phyloP scores from a whole-genome alignment of 1,140 invertebrate species.

The Leptonema lineaticorne region DNA sequence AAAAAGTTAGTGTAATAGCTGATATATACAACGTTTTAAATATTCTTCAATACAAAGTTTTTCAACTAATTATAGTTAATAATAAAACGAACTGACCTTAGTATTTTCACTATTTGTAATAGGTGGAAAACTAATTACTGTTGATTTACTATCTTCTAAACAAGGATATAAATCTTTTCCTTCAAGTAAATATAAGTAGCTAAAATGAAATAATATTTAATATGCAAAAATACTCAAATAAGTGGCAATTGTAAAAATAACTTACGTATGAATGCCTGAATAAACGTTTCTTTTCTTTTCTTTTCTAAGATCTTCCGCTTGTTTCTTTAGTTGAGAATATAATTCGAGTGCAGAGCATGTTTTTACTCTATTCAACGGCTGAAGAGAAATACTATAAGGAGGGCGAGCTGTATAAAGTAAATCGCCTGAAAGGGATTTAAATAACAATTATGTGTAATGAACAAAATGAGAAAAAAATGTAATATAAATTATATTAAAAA shows the following conservation, averaged over 20 bases:
- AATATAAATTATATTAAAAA: too few species aligned
- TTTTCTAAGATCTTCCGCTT: slow-evolving; percentile 73
- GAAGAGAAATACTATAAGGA: slow-evolving; percentile 63
- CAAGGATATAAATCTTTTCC: slow-evolving; percentile 72
- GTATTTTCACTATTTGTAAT: slow-evolving; percentile 80
- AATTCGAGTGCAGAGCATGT: slow-evolving; percentile 65
- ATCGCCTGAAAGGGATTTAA: slow-evolving; percentile 50
- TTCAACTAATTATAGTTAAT: too few species aligned
- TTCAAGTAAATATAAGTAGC: slow-evolving; percentile 74
- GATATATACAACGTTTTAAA: too few species aligned
- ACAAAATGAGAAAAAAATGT: too few species aligned
- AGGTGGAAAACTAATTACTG: slow-evolving; percentile 79
- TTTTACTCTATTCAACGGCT: slow-evolving; percentile 64
- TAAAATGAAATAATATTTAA: slow-evolving; percentile 40
- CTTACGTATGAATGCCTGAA: slow-evolving; percentile 76
- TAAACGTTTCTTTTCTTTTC: slow-evolving; percentile 79
- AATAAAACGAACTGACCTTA: slow-evolving; percentile 58
- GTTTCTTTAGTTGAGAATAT: slow-evolving; percentile 66
- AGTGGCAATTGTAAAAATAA: not conserved
- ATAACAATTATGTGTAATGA: too few species aligned
- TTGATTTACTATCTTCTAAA: slow-evolving; percentile 61
- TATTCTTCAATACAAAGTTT: too few species aligned
- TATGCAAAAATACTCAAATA: not conserved
- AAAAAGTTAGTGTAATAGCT: not conserved
- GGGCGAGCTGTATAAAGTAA: slow-evolving; percentile 66